Evolutionary conservation across 1,140 invertebrate genomes (phyloP).

Genomic region (Sycophila sp.): DNA sequence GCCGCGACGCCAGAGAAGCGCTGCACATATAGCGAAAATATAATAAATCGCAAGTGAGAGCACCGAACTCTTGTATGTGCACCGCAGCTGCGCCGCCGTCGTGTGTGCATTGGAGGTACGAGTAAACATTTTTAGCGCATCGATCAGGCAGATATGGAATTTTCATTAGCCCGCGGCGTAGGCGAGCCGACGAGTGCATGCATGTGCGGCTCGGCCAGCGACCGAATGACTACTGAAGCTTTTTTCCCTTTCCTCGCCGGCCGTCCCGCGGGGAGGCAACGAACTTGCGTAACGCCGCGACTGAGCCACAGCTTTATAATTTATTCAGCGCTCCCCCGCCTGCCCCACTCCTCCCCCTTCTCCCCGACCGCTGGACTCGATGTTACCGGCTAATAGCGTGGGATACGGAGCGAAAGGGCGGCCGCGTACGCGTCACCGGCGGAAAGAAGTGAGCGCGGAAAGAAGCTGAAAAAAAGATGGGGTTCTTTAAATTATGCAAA

Average conservation of each 20-base stretch:
- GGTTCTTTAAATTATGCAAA: neutral
- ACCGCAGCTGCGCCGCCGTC: no score
- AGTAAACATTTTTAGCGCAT: no score
- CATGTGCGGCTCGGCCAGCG: neutral
- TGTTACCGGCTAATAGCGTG: slow-evolving; percentile 7
- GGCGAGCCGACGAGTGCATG: no score
- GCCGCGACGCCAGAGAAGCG: no score
- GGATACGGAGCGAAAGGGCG: neutral
- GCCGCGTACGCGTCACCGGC: neutral
- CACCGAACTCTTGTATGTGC: no score
- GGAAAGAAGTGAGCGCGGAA: no score
- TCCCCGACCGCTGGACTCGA: neutral
- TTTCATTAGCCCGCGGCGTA: no score
- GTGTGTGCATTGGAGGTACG: no score
- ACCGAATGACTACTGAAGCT: neutral
- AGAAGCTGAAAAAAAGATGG: neutral
- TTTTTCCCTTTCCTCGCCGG: neutral
- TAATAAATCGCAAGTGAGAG: no score
- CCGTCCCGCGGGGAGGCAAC: neutral
- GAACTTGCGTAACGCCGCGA: slow-evolving; percentile 20
- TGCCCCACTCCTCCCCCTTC: no score
- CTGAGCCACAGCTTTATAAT: neutral
- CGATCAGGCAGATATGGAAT: no score
- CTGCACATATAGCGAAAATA: no score
- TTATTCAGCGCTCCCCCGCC: neutral